phyloP scores from a whole-genome alignment of 1,140 invertebrate species.

The Euwallacea similis region DNA sequence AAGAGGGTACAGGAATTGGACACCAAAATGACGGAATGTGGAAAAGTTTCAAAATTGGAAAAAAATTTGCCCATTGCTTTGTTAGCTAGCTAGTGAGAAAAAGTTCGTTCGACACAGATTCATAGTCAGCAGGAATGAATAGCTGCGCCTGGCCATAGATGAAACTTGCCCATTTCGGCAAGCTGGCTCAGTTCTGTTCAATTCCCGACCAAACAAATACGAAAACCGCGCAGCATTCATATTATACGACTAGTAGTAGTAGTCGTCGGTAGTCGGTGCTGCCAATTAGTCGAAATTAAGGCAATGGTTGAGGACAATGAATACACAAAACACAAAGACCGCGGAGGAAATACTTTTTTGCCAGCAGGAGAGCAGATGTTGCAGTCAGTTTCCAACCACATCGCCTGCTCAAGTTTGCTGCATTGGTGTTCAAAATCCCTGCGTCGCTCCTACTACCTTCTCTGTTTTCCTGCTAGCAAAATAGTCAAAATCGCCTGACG shows the following conservation, averaged over 20 bases:
- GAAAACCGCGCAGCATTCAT: too few species aligned
- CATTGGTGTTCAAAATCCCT: too few species aligned
- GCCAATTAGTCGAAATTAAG: constrained; percentile 14
- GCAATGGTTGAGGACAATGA: not conserved
- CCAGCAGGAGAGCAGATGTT: constrained; percentile 3
- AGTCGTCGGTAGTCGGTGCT: not conserved
- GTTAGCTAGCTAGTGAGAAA: too few species aligned
- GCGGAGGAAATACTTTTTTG: constrained; percentile 9
- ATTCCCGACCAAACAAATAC: too few species aligned
- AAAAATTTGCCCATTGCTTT: too few species aligned
- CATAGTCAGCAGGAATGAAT: not conserved
- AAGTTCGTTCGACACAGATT: too few species aligned
- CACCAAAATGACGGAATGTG: too few species aligned
- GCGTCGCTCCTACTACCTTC: too few species aligned
- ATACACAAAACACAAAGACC: constrained; percentile 14
- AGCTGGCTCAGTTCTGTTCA: not conserved
- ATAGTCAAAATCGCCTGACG: constrained; percentile 30
- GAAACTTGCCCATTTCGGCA: not conserved
- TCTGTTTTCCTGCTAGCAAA: constrained; percentile 16
- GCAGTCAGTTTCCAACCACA: not conserved
- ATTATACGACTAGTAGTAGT: not conserved
- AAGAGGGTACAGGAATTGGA: not conserved
- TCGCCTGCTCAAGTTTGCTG: not conserved
- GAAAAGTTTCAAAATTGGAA: too few species aligned
- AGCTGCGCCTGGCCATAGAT: not conserved